Evolutionary conservation across 1,140 invertebrate species (phyloP).

Genomic region (Sminthurinus signatus): DNA sequence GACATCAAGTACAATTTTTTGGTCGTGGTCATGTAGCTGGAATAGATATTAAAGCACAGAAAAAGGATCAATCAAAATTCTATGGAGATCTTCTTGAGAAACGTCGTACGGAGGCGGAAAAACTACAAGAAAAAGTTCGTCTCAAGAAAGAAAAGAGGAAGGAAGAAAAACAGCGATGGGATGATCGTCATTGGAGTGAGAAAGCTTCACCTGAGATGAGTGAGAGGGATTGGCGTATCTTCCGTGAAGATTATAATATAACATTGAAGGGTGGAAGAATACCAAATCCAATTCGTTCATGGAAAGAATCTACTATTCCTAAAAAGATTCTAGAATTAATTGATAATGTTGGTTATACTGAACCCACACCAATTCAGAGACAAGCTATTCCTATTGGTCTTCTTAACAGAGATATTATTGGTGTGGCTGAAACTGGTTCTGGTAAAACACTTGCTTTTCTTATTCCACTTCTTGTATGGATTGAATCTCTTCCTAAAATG

Average conservation of each 20-base stretch:
- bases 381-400: constrained; percentile 99
- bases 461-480: constrained; percentile 96
- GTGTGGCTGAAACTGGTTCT: constrained; percentile 96
- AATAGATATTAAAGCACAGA: constrained; percentile 95
- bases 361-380: constrained; percentile 97
- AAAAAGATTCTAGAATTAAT: constrained; percentile 91
- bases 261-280: constrained; percentile 96
- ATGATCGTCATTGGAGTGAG: constrained; percentile 98
- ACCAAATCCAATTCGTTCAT: constrained; percentile 89
- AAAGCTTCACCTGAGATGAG: constrained; percentile 94
- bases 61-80: constrained; percentile 95
- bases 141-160: constrained; percentile 90
- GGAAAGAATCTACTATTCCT: constrained; percentile 91
- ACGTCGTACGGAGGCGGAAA: constrained; percentile 90
- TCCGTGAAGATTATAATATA: constrained; percentile 99
- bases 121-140: constrained; percentile 92
- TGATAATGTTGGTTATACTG: constrained; percentile 91
- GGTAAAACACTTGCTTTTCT: constrained; percentile 98
- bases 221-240: constrained; percentile 99
- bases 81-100: constrained; percentile 95
- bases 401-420: constrained; percentile 96
- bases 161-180: constrained; percentile 98
- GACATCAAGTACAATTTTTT: constrained; percentile 76
- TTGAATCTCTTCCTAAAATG: constrained; percentile 93
- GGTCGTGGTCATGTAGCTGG: constrained; percentile 96